Base-by-base conservation (phyloP, 2,888 invertebrate species). In the Agriotes lineatus region DNA sequence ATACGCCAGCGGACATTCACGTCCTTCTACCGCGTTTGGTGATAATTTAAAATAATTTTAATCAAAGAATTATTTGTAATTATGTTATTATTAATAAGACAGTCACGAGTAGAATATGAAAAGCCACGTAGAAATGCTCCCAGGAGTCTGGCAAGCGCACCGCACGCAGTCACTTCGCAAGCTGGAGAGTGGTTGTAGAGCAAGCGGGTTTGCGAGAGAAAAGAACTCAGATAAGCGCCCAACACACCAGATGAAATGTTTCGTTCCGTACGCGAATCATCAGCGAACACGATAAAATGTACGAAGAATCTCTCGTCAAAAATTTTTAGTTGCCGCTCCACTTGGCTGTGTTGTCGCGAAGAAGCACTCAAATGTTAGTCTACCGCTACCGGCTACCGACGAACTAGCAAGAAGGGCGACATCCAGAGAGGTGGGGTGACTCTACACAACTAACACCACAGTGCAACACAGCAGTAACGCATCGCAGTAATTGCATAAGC, bases 311-410 rank as follows among this genome's bases (percentile, higher is more conserved):
- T n/a, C n/a, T 39, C 10, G 10, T 45, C 19, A 45, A n/a, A 56
- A 6, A 35, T 35, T 19, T 30, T 56, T 37, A 16, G n/a, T 16
- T 42, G 25, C 12, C 30, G 59, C 44, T 73, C 74, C 75, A 76
- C 74, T 78, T 82, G 83, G 82, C 83, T 83, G 83, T 83, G 83
- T 83, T 83, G 83, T 83, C 83, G 78, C 76, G 75, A 73, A 76
- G 76, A 77, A 75, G 75, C 75, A 74, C 72, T 74, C 62, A 61
- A 52, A 65, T 61, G 54, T 66, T 72, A 65, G 52, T 56, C 45
- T 62, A 63, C 30, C 44, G 44, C 65, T 69, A 67, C 20, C 67
- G 70, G 45, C 74, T 72, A 72, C 69, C 72, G 72, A 74, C 52
- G 68, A 67, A 72, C 72, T 70, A 75, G 57, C 61, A 67, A 63